A percentile compares a stretch with the other conserved stretches of the same genome.
phyloP scores from a whole-genome alignment of 2,888 invertebrate genomes.

The Lacanobia oleracea region DNA sequence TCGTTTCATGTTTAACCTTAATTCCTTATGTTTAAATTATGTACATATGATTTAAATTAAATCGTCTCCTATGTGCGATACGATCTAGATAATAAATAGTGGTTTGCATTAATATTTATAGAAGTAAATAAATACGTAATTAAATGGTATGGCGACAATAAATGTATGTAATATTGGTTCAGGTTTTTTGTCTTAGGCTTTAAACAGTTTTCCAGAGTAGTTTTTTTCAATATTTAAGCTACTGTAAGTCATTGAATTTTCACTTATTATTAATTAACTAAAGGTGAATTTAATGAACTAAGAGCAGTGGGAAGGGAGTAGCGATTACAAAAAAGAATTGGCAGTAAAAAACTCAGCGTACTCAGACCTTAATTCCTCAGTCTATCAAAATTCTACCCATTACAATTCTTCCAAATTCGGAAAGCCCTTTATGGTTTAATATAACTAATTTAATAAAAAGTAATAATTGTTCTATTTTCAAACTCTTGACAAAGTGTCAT shows the following conservation, averaged over 20 bases:
- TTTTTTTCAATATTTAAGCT: not conserved
- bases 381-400: not conserved
- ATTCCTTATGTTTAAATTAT: constrained; percentile 47
- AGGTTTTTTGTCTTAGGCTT: not conserved
- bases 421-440: too few species aligned
- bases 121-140: constrained; percentile 58
- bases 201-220: not conserved
- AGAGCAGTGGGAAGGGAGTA: too few species aligned
- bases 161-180: constrained; percentile 1
- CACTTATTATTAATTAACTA: too few species aligned
- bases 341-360: not conserved
- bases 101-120: constrained; percentile 46
- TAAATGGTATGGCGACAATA: constrained; percentile 28
- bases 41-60: constrained; percentile 58
- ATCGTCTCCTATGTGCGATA: constrained; percentile 41
- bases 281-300: too few species aligned
- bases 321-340: too few species aligned
- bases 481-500: not conserved
- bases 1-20: constrained; percentile 34
- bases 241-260: not conserved
- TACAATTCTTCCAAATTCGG: too few species aligned
- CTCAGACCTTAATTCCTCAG: not conserved
- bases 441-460: too few species aligned
- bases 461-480: not conserved
- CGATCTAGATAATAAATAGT: constrained; percentile 57